A percentile compares a stretch with the other conserved stretches of the same genome.
phyloP scores from a whole-genome alignment of 2,888 invertebrate genomes.

The Tineola bisselliella region DNA sequence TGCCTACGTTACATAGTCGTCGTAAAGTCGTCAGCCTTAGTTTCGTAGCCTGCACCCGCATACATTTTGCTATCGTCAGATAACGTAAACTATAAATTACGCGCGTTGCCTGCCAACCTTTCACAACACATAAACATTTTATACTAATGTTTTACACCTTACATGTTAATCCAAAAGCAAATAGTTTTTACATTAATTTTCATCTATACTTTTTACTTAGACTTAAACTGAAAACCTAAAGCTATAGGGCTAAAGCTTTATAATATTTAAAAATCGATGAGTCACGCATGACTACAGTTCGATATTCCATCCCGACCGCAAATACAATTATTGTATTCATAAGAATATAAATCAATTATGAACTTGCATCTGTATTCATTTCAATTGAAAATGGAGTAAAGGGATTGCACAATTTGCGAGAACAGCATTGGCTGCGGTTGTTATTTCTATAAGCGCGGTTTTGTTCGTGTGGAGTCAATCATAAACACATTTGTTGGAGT shows the following conservation, averaged over 20 bases:
- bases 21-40: background rate
- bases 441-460: background rate
- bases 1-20: background rate
- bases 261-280: too few relatives aligned
- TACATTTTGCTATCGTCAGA: constrained; percentile 28
- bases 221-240: too few relatives aligned
- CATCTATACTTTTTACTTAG: too few relatives aligned
- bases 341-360: background rate
- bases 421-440: constrained; percentile 32
- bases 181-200: background rate
- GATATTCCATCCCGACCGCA: background rate
- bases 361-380: background rate
- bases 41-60: constrained; percentile 46
- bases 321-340: background rate
- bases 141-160: constrained; percentile 2
- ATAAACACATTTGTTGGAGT: constrained; percentile 46
- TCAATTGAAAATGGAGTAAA: background rate
- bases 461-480: constrained; percentile 40
- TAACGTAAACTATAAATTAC: constrained; percentile 60
- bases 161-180: too few relatives aligned
- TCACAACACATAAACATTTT: constrained; percentile 32
- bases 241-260: too few relatives aligned
- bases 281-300: background rate
- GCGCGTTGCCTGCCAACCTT: constrained; percentile 31
- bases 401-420: constrained; percentile 53